phyloP scores from a whole-genome alignment of 2,888 invertebrate species.

The Cheilosia pagana region DNA sequence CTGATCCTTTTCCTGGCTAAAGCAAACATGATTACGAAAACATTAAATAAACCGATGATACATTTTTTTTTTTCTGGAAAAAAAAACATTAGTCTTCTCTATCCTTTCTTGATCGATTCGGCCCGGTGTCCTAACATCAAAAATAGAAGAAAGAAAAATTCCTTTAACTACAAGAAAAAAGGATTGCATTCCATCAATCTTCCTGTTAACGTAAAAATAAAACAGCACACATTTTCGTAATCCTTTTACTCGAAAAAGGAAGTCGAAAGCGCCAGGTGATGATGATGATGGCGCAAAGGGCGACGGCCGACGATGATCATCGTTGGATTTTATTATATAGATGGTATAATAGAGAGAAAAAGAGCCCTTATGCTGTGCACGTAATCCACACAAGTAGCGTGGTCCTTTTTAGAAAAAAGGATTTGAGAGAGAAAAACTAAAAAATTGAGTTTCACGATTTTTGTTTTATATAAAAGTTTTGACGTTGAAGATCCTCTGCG shows the following conservation, averaged over 20 bases:
- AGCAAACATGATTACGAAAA: slow-evolving; percentile 55
- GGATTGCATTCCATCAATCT: slow-evolving; percentile 68
- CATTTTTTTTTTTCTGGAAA: slow-evolving; percentile 11
- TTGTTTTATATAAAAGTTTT: slow-evolving; percentile 53
- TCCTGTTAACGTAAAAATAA: slow-evolving; percentile 14
- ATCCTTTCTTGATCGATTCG: slow-evolving; percentile 55
- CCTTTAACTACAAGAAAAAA: slow-evolving; percentile 51
- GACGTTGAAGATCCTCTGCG: slow-evolving; percentile 54
- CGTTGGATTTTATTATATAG: slow-evolving; percentile 8
- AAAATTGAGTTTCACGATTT: slow-evolving; percentile 43
- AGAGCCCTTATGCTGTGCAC: slow-evolving; percentile 10
- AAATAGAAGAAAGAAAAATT: slow-evolving; percentile 45
- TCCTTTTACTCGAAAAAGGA: slow-evolving; percentile 72
- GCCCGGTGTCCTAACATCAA: slow-evolving; percentile 51
- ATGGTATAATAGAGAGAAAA: slow-evolving; percentile 29
- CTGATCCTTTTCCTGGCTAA: slow-evolving; percentile 19
- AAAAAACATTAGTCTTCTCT: slow-evolving; percentile 31
- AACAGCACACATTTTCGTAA: slow-evolving; percentile 50
- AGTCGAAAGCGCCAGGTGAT: slow-evolving; percentile 24
- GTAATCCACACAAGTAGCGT: slow-evolving; percentile 16
- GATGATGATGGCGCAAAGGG: slow-evolving; percentile 29
- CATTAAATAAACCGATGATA: slow-evolving; percentile 46
- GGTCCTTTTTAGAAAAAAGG: slow-evolving; percentile 30
- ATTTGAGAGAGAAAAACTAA: slow-evolving; percentile 48
- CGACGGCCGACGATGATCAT: slow-evolving; percentile 45